Base-by-base conservation (phyloP, 2,888 invertebrate genomes). In the Tetragnatha montana region DNA sequence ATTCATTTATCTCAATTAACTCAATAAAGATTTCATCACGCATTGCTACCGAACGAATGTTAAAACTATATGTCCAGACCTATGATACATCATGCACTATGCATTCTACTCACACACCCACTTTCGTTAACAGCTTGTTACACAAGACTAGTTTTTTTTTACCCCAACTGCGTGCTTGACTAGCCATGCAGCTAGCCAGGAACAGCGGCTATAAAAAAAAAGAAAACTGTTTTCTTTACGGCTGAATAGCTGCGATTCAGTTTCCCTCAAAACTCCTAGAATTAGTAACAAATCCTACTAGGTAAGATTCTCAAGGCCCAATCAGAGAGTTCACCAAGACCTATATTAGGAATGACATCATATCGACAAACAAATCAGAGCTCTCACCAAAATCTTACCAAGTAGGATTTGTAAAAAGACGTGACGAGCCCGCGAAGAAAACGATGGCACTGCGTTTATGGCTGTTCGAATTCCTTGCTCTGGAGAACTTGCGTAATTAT, bases 121-220 rank as follows among this genome's bases (percentile, higher is more conserved):
- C 60, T 68, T 60, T 60, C 60, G 60, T 78, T 60, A 78, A 60
- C 60, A 51, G 78, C 21, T 22, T 14, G 78, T 60, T 78, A 78
- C 68, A 60, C 60, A 78, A 78, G 21, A 22, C 12, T 8, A 19
- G 17, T 19, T 78, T 50, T 78, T 76, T 76, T 78, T 68, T 35
- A 60, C 51, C 60, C 22, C 12, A 19, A 14, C 68, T 60, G 19
- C 78, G 60, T 47, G 78, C 78, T 21, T 60, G 22, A 12, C 22
- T 60, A 51, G 12, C 22, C 78, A 78, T 60, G 78, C 78, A 78
- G 51, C 4, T 17, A 21, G 60, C 22, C 14, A 21, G 17, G 8
- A 17, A 19, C 19, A 78, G 14, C 51, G 78, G 47, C 60, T 12
- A 78, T 22, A 14, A 68, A 19, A 75, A n/a, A 78, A 78, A 60